Base-by-base conservation (phyloP, 2,797 vertebrate genomes). In the Parambassis ranga region DNA sequence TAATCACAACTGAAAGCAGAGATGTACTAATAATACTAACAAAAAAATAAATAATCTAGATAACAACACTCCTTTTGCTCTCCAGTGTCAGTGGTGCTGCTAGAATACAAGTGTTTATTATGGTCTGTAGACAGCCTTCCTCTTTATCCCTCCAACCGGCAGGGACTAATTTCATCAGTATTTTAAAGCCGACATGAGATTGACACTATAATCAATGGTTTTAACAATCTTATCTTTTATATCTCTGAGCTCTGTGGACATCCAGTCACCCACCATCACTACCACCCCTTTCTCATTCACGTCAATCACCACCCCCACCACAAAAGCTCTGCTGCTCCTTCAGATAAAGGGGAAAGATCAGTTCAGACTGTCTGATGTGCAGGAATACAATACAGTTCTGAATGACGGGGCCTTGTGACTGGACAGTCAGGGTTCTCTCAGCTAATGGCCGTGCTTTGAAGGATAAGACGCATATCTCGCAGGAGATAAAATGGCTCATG, bases 241-340 rank as follows among this genome's bases (percentile, higher is more conserved):
- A 32, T 62, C 58, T 52, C 16, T 16, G 22, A 57, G 27, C 42
- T 60, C 22, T 35, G 49, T 47, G 24, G 43, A 48, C 38, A 31
- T 50, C 18, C 61, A 35, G 65, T 46, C 61, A 37, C 9, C 37
- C 32, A 44, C 41, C 16, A 13, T 26, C 33, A 26, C 32, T 48
- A 16, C 32, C 19, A 11, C 33, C 7, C 14, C 1, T n/a, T n/a
- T 24, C 68, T 39, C 53, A 49, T 57, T 10, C 53, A 19, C 60
- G 65, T 70, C 75, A 64, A 53, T 77, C 57, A 56, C 51, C 44
- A 24, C 39, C 35, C 38, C 33, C 38, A 43, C 36, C 23, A 68
- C 47, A 65, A 73, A 82, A 61, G 50, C 47, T 30, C 10, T 11
- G 16, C 14, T 24, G 18, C 42, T 48, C 33, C 30, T 44, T 57